phyloP scores from a whole-genome alignment of 1,140 invertebrate species.

The Pemphigus obesinymphae region DNA sequence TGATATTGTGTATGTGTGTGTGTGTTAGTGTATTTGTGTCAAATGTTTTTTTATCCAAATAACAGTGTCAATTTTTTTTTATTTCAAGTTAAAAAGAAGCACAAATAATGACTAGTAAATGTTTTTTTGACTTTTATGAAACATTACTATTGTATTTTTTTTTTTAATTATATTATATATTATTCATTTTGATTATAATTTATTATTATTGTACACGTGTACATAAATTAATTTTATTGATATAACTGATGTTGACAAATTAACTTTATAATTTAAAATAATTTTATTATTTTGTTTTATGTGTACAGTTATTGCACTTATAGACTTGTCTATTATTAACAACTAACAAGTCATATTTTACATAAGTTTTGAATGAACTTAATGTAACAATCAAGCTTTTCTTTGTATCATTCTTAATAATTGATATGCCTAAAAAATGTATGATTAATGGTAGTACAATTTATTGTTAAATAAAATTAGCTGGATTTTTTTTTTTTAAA shows the following conservation, averaged over 20 bases:
- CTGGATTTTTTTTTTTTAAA: neutral
- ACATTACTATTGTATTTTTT: too few relatives aligned
- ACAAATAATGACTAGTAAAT: neutral
- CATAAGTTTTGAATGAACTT: neutral
- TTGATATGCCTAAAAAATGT: neutral
- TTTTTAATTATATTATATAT: too few relatives aligned
- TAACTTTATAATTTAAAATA: too few relatives aligned
- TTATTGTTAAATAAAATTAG: neutral
- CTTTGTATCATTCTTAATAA: neutral
- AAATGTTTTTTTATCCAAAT: neutral
- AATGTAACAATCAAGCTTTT: neutral
- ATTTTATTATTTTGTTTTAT: neutral
- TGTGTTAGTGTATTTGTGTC: neutral
- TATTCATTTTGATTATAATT: too few relatives aligned
- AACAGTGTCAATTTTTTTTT: slow-evolving; percentile 23
- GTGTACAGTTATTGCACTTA: neutral
- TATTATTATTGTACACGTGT: neutral
- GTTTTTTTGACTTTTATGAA: neutral
- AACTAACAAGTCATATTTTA: neutral
- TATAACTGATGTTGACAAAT: neutral
- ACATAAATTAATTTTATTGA: neutral
- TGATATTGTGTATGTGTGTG: slow-evolving; percentile 2
- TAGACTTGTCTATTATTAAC: neutral
- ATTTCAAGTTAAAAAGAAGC: neutral
- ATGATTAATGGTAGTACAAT: neutral